Conservation (phyloP, 2,888 invertebrate species). For the Germaria angustata region DNA sequence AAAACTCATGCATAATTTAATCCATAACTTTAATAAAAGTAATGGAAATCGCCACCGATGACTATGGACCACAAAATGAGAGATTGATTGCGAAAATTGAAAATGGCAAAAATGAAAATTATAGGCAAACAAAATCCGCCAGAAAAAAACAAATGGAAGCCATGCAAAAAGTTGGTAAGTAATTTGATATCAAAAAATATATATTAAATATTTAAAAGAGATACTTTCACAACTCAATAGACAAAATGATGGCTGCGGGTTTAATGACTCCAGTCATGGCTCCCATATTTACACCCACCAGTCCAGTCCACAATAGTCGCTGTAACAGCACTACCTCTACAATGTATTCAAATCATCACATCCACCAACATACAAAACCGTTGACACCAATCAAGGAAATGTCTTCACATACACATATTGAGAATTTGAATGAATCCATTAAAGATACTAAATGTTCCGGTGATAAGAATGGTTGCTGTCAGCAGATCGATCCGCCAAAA, state of each 20-base stretch:
- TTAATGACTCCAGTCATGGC: constrained; percentile 81
- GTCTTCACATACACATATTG: constrained; percentile 71
- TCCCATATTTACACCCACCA: constrained; percentile 73
- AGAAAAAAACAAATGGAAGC: constrained; percentile 77
- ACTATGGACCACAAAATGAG: constrained; percentile 84
- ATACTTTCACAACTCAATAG: constrained; percentile 68
- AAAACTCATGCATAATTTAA: neutral
- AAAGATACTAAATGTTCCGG: constrained; percentile 52
- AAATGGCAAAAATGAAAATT: constrained; percentile 83
- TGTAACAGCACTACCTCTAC: neutral
- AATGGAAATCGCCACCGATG: constrained; percentile 90
- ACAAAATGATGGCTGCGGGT: constrained; percentile 81
- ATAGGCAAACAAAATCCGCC: constrained; percentile 80
- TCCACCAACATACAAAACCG: constrained; percentile 51
- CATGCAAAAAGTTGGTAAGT: constrained; percentile 79
- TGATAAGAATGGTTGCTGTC: constrained; percentile 69
- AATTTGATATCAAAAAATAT: neutral
- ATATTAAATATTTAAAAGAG: neutral
- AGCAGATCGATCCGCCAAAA: constrained; percentile 72
- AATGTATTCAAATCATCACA: neutral
- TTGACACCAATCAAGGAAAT: constrained; percentile 73
- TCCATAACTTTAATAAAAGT: constrained; percentile 80
- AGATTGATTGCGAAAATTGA: constrained; percentile 83
- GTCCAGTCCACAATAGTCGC: neutral
- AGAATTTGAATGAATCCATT: constrained; percentile 64